Evolutionary conservation across 2,113 vertebrate species (phyloP).

Genomic region (Turnix velox): DNA sequence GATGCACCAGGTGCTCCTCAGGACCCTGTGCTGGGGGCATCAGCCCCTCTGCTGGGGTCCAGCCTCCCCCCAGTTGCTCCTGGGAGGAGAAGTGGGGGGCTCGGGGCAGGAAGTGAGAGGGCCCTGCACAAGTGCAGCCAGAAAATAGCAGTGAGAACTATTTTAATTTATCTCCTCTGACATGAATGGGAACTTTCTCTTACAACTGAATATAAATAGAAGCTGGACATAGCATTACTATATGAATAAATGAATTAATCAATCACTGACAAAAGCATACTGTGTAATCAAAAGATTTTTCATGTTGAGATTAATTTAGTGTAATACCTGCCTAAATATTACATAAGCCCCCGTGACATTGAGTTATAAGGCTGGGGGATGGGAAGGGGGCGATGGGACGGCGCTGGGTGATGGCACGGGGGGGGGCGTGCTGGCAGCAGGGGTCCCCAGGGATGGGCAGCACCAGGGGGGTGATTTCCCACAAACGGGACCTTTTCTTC

Average conservation of each 20-base stretch:
- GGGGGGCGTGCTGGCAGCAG: background rate
- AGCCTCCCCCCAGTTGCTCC: accelerated
- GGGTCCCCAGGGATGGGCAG: background rate
- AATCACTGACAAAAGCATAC: constrained; percentile 75
- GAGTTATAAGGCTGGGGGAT: constrained; percentile 61
- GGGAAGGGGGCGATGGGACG: background rate
- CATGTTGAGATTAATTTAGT: constrained; percentile 79
- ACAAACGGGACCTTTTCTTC: no score
- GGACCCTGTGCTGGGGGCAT: background rate
- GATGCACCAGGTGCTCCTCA: background rate
- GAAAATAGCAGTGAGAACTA: constrained; percentile 33
- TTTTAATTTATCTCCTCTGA: constrained; percentile 53
- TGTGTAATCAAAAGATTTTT: constrained; percentile 79
- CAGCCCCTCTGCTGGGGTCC: background rate
- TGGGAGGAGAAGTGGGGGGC: accelerated
- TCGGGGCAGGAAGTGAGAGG: background rate
- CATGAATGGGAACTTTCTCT: constrained; percentile 62
- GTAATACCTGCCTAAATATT: constrained; percentile 78
- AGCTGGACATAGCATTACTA: constrained; percentile 65
- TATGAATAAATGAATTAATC: constrained; percentile 79
- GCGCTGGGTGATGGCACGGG: background rate
- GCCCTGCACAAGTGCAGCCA: no score
- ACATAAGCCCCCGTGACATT: constrained; percentile 75
- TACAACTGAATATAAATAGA: constrained; percentile 72
- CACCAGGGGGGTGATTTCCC: background rate